Evolutionary conservation across 2,797 vertebrate genomes (phyloP).

Genomic region (Mustela erminea): DNA sequence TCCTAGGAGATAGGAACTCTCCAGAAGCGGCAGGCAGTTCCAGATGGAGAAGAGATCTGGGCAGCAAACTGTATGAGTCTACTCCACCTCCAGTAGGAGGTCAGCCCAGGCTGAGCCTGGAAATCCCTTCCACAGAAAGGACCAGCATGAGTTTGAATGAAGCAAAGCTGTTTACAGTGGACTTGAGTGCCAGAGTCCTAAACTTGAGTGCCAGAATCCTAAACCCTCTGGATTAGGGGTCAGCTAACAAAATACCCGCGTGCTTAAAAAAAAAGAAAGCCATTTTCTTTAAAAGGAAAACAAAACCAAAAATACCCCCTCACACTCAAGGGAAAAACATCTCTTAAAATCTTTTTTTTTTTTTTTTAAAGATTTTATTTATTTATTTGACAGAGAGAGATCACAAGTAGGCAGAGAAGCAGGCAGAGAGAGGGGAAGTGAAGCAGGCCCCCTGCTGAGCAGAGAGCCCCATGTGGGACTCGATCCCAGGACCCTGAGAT

Average conservation of each 20-base stretch:
- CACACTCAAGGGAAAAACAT: neutral
- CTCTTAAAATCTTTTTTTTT: neutral
- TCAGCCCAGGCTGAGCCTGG: neutral
- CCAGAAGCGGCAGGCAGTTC: neutral
- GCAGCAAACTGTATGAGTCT: neutral
- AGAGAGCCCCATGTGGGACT: too few species aligned
- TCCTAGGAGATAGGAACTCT: neutral
- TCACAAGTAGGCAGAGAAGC: too few species aligned
- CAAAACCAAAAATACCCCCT: neutral
- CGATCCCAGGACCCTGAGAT: too few species aligned
- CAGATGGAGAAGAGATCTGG: neutral
- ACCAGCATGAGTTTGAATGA: neutral
- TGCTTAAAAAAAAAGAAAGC: neutral
- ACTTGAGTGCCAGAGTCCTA: neutral
- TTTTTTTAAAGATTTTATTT: too few species aligned
- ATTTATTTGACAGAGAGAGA: too few species aligned
- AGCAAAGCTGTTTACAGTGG: neutral
- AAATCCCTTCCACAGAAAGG: neutral
- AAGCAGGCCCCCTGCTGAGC: too few species aligned
- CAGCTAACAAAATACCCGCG: neutral
- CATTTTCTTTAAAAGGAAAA: conserved; percentile 14
- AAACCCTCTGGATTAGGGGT: neutral
- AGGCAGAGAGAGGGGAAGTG: too few species aligned
- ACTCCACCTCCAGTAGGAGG: neutral
- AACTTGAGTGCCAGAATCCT: too few species aligned